Evolutionary conservation across 2,888 invertebrate genomes (phyloP).

Genomic region (Fabriciana adippe): DNA sequence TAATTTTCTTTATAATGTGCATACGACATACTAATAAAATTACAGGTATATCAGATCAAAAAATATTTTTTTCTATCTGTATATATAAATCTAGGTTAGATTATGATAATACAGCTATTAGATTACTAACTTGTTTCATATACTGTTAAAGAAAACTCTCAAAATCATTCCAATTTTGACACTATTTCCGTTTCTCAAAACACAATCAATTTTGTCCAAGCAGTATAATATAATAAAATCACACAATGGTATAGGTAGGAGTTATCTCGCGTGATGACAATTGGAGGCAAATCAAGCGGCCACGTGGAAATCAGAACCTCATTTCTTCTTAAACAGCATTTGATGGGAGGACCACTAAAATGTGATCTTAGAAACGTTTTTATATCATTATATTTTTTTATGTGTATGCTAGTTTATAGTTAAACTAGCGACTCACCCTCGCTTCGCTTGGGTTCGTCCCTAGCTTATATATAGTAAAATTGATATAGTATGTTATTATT

Average conservation of each 20-base stretch:
- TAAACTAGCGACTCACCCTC: not conserved
- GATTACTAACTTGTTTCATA: not conserved
- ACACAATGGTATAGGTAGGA: slow-evolving; percentile 41
- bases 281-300: slow-evolving; percentile 65
- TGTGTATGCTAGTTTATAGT: not conserved
- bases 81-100: no score
- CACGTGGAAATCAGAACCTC: slow-evolving; percentile 67
- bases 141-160: not conserved
- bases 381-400: not conserved
- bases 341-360: slow-evolving; percentile 40
- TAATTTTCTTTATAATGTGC: no score
- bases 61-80: no score
- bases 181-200: slow-evolving; percentile 12
- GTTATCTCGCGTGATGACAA: slow-evolving; percentile 52
- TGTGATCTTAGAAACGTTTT: not conserved
- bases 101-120: no score
- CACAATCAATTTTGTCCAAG: slow-evolving; percentile 18
- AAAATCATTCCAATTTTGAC: not conserved
- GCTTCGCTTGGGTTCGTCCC: no score
- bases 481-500: no score
- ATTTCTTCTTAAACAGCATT: slow-evolving; percentile 68
- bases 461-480: no score
- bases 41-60: no score
- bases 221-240: slow-evolving; percentile 14
- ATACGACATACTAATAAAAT: no score